These are phyloP conservation scores for Entomyzon cyanotis DNA, from an alignment of 2,113 vertebrate species.

Conservation along the genomic window DNA sequence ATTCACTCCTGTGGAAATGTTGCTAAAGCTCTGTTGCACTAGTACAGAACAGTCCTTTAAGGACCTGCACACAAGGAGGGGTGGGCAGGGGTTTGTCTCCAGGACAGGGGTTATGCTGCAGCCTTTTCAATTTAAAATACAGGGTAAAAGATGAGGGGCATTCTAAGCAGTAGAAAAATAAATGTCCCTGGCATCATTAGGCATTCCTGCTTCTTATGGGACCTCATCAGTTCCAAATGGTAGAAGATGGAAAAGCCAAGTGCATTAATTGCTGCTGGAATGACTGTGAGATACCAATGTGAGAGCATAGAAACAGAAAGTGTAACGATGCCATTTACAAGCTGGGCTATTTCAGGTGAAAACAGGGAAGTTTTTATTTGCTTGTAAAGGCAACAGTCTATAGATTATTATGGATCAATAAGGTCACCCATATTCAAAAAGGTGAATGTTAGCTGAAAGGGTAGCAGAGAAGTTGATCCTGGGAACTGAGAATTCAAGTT, in stretches of 20 bases:
- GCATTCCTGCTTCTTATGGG: neutral
- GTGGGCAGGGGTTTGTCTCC: neutral
- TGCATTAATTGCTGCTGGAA: neutral
- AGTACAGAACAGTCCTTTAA: neutral
- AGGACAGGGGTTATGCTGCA: neutral
- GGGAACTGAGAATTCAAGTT: neutral
- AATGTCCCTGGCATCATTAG: neutral
- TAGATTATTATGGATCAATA: neutral
- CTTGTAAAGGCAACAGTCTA: neutral
- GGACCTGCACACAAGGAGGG: neutral
- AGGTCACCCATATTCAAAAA: neutral
- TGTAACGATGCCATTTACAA: neutral
- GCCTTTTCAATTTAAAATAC: neutral
- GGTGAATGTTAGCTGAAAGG: neutral
- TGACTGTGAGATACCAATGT: neutral
- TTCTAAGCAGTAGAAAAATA: neutral
- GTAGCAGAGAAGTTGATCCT: neutral
- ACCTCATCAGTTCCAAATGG: neutral
- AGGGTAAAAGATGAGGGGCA: neutral
- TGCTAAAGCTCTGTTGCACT: neutral
- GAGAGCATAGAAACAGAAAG: neutral
- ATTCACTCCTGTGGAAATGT: neutral
- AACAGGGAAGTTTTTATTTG: neutral
- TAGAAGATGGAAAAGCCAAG: neutral
- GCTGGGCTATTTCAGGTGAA: neutral